phyloP scores from a whole-genome alignment of 2,888 invertebrate genomes.

The Leptinotarsa rubiginosa region DNA sequence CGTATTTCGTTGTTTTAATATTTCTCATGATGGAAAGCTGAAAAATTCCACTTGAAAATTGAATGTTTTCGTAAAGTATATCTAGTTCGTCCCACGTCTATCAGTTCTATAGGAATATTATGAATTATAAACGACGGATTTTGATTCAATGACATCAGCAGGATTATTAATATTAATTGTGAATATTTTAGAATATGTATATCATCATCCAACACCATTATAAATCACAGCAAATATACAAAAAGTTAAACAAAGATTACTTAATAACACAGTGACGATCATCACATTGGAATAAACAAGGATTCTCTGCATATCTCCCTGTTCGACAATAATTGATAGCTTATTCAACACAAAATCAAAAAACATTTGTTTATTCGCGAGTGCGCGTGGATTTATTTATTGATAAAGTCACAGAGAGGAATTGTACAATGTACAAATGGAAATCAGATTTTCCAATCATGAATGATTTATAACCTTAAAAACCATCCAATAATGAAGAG shows the following conservation, averaged over 20 bases:
- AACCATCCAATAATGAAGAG: too few relatives aligned
- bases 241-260: slow-evolving; percentile 58
- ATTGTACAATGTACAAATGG: background rate
- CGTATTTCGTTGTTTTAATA: slow-evolving; percentile 34
- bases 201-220: slow-evolving; percentile 62
- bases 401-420: slow-evolving; percentile 3
- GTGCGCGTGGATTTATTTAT: background rate
- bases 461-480: too few relatives aligned
- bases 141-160: slow-evolving; percentile 51
- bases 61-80: background rate
- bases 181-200: slow-evolving; percentile 62
- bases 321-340: slow-evolving; percentile 58
- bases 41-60: slow-evolving; percentile 11
- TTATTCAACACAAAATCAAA: slow-evolving; percentile 29
- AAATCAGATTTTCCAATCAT: background rate
- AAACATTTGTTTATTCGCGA: background rate
- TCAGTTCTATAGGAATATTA: background rate
- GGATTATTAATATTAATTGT: slow-evolving; percentile 48
- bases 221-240: slow-evolving; percentile 65
- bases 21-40: slow-evolving; percentile 29
- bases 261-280: slow-evolving; percentile 58
- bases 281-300: slow-evolving; percentile 58
- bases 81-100: background rate
- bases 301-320: slow-evolving; percentile 64
- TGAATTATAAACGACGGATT: slow-evolving; percentile 36